Percentiles rank a stretch among this genome's conserved stretches.
These are phyloP conservation scores for Dermochelys coriacea DNA, from an alignment of 2,797 vertebrate genomes.

Conservation along the genomic window DNA sequence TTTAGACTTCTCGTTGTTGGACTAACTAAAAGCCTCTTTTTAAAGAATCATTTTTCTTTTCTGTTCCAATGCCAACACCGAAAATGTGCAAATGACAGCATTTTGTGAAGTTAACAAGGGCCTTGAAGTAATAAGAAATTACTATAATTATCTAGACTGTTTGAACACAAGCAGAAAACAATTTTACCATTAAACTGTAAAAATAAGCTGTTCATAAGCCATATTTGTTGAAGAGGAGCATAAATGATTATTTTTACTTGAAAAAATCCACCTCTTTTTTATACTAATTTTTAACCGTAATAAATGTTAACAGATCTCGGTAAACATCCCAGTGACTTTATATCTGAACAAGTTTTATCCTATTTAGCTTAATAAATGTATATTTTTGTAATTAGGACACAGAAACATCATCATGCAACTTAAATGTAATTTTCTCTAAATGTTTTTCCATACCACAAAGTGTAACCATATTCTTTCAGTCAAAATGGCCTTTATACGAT, in stretches of 20 bases:
- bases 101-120: background rate
- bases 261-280: background rate
- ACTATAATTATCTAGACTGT: background rate
- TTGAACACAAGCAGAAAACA: background rate
- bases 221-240: no score
- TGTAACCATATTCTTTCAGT: background rate
- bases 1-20: background rate
- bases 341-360: background rate
- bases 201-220: no score
- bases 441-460: background rate
- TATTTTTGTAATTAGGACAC: background rate
- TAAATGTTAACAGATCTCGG: accelerated
- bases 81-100: background rate
- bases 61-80: background rate
- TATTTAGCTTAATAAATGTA: background rate
- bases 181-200: background rate
- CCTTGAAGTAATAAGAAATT: background rate
- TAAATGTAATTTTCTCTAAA: background rate
- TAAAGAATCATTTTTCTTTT: background rate
- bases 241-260: background rate
- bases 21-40: background rate
- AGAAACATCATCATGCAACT: background rate
- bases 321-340: background rate
- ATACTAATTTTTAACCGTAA: background rate
- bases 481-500: no score